Evolutionary conservation across 2,888 invertebrate genomes (phyloP).

Genomic region (Eumerus sabulonum): DNA sequence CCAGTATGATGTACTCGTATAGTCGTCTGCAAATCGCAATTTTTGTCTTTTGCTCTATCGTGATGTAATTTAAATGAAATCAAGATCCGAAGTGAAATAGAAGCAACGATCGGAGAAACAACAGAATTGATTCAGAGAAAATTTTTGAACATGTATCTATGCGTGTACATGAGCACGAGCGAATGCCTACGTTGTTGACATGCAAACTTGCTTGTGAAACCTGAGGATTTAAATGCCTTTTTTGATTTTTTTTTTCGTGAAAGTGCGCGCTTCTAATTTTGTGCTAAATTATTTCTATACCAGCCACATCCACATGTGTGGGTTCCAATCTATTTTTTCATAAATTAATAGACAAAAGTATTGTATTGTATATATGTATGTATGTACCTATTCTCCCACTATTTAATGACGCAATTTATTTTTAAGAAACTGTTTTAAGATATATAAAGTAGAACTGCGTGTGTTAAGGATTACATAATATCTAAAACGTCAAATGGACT

Average conservation of each 20-base stretch:
- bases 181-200: too few relatives aligned
- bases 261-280: slow-evolving; percentile 19
- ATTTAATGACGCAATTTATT: too few relatives aligned
- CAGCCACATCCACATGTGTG: too few relatives aligned
- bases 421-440: too few relatives aligned
- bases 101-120: slow-evolving; percentile 4
- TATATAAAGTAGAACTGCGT: too few relatives aligned
- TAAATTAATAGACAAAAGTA: slow-evolving; percentile 26
- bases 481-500: too few relatives aligned
- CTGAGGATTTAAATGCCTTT: slow-evolving; percentile 58
- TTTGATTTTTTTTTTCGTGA: not conserved
- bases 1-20: slow-evolving; percentile 37
- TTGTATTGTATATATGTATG: too few relatives aligned
- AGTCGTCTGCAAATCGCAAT: slow-evolving; percentile 35
- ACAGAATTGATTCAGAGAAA: slow-evolving; percentile 26
- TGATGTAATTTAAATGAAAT: slow-evolving; percentile 62
- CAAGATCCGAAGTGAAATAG: slow-evolving; percentile 35
- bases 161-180: too few relatives aligned
- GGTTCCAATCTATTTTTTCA: slow-evolving; percentile 13
- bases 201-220: slow-evolving; percentile 42
- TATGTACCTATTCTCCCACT: too few relatives aligned
- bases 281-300: not conserved
- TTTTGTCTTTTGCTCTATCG: slow-evolving; percentile 37
- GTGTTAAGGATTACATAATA: too few relatives aligned
- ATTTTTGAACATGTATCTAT: slow-evolving; percentile 19